Conservation (phyloP, 2,797 vertebrate genomes). For the Catharus ustulatus region DNA sequence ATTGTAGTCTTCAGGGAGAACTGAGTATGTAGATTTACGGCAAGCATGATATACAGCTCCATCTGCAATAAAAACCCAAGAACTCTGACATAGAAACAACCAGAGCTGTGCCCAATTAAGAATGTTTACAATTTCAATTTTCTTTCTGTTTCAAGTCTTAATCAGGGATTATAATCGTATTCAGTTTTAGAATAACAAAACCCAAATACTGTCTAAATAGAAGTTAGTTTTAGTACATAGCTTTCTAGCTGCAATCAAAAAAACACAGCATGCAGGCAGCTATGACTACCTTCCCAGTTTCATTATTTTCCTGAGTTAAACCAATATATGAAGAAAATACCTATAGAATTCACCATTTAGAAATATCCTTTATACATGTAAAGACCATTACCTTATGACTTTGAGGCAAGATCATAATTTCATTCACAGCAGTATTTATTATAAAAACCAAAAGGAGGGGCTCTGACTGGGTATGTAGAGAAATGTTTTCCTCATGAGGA, state of each 20-base stretch:
- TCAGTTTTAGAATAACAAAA: neutral
- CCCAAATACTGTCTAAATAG: neutral
- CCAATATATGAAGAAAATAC: neutral
- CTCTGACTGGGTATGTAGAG: neutral
- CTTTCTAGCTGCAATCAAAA: neutral
- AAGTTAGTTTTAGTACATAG: neutral
- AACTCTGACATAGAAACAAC: neutral
- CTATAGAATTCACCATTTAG: neutral
- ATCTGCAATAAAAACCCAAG: conserved; percentile 51
- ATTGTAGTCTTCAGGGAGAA: conserved; percentile 82
- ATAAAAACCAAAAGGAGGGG: neutral
- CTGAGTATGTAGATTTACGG: conserved; percentile 73
- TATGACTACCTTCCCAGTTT: neutral
- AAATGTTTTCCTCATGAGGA: neutral
- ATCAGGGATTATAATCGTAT: neutral
- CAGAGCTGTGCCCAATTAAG: neutral
- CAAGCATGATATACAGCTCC: conserved; percentile 35
- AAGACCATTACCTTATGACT: neutral
- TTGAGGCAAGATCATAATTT: neutral
- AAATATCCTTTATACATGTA: neutral
- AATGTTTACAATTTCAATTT: neutral
- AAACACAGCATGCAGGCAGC: neutral
- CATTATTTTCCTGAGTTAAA: neutral
- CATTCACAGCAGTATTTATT: neutral
- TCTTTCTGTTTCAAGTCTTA: neutral